Percentiles rank a stretch among this genome's conserved stretches.
Conservation (phyloP, 2,888 invertebrate genomes). For the Celastrina argiolus region DNA sequence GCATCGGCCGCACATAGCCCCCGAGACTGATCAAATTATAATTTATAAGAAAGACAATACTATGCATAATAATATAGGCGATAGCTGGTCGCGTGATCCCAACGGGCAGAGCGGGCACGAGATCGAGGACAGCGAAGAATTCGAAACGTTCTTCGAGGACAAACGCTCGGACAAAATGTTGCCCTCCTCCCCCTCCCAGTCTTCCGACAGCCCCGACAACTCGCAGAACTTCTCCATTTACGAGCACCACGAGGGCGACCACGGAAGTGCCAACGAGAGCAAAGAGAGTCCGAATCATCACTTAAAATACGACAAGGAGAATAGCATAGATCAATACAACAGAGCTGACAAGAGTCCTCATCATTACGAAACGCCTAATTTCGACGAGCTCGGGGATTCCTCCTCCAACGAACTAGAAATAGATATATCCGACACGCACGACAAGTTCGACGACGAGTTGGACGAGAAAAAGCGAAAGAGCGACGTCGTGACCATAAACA, state of each 20-base stretch:
- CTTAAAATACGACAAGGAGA: constrained; percentile 49
- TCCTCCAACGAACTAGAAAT: constrained; percentile 88
- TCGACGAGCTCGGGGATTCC: constrained; percentile 86
- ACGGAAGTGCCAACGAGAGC: constrained; percentile 46
- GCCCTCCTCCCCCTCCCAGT: constrained; percentile 81
- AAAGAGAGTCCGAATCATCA: constrained; percentile 38
- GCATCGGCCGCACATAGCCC: constrained; percentile 57
- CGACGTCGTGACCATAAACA: constrained; percentile 69
- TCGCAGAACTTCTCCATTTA: constrained; percentile 80
- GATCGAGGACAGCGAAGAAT: constrained; percentile 87
- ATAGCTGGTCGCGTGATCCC: constrained; percentile 87
- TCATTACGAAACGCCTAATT: constrained; percentile 84
- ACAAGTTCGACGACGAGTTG: constrained; percentile 79
- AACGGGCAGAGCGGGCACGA: constrained; percentile 81
- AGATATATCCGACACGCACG: constrained; percentile 86
- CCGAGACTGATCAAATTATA: constrained; percentile 87
- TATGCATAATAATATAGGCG: constrained; percentile 90
- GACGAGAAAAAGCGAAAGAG: constrained; percentile 71
- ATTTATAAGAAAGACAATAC: constrained; percentile 93
- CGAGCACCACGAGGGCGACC: constrained; percentile 45
- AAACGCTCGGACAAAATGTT: constrained; percentile 83
- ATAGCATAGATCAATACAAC: constrained; percentile 58
- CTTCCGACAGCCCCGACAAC: constrained; percentile 78
- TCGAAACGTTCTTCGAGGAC: constrained; percentile 91
- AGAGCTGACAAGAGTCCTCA: constrained; percentile 72